Evolutionary conservation across 1,140 invertebrate species (phyloP).

Genomic region (Drosophila pruinosa): DNA sequence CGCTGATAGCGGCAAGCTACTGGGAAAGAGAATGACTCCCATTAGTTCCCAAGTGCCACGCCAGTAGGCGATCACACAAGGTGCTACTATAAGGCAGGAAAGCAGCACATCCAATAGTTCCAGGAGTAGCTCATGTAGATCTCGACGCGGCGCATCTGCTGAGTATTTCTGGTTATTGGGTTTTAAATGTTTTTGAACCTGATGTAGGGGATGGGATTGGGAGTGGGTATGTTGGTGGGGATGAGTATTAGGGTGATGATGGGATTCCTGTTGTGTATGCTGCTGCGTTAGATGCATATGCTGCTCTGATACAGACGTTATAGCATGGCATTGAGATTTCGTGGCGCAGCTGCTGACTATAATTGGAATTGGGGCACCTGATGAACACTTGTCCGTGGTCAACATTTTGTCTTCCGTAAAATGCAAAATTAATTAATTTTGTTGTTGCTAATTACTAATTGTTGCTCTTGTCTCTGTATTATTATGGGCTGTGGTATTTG

Average conservation of each 20-base stretch:
- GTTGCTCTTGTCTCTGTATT: neutral
- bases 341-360: slow-evolving; percentile 43
- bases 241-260: slow-evolving; percentile 14
- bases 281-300: slow-evolving; percentile 25
- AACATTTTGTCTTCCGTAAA: slow-evolving; percentile 35
- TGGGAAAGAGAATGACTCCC: slow-evolving; percentile 88
- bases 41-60: slow-evolving; percentile 92
- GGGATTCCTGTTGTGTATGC: slow-evolving; percentile 28
- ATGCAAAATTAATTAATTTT: slow-evolving; percentile 14
- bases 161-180: slow-evolving; percentile 55
- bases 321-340: slow-evolving; percentile 53
- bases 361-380: slow-evolving; percentile 37
- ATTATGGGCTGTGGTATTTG: no score
- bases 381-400: slow-evolving; percentile 54
- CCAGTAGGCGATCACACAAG: slow-evolving; percentile 93
- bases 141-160: slow-evolving; percentile 72
- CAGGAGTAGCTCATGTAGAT: slow-evolving; percentile 85
- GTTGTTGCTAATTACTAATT: slow-evolving; percentile 45
- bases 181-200: slow-evolving; percentile 4
- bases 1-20: slow-evolving; percentile 85
- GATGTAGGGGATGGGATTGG: slow-evolving; percentile 1
- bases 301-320: slow-evolving; percentile 31
- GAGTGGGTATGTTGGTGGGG: slow-evolving; percentile 11
- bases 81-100: slow-evolving; percentile 88
- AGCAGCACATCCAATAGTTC: slow-evolving; percentile 88